These are phyloP conservation scores for Lutjanus campechanus DNA, from an alignment of 2,797 vertebrate species.

Conservation along the genomic window DNA sequence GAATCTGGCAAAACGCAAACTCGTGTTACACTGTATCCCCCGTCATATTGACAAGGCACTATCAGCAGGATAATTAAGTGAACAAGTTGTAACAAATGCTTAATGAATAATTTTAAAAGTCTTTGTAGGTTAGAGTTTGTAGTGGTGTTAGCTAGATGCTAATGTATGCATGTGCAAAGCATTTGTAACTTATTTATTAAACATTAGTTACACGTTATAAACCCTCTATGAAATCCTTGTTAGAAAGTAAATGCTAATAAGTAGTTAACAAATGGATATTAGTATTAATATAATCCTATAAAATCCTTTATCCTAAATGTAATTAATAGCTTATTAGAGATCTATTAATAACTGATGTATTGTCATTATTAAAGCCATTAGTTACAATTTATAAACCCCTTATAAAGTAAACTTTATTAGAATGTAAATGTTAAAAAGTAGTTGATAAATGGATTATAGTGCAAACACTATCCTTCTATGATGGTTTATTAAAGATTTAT, in stretches of 20 bases:
- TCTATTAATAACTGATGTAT: neutral
- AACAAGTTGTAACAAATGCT: conserved; percentile 5
- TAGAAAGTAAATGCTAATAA: neutral
- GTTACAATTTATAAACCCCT: neutral
- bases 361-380: neutral
- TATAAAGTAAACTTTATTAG: neutral
- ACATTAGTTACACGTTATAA: neutral
- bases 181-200: neutral
- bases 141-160: neutral
- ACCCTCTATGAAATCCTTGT: neutral
- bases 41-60: neutral
- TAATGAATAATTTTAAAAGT: conserved; percentile 1
- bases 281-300: rapidly evolving
- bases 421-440: neutral
- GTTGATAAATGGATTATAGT: neutral
- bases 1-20: neutral
- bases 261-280: neutral
- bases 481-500: no score
- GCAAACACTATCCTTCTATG: rapidly evolving
- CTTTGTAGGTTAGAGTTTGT: neutral
- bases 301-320: neutral
- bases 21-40: no score
- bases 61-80: neutral
- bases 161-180: neutral
- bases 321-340: neutral